Evolutionary conservation across 2,113 vertebrate species (phyloP), one percentile per base, ranked within the genome.

Genomic region (Baryphthengus martii): DNA sequence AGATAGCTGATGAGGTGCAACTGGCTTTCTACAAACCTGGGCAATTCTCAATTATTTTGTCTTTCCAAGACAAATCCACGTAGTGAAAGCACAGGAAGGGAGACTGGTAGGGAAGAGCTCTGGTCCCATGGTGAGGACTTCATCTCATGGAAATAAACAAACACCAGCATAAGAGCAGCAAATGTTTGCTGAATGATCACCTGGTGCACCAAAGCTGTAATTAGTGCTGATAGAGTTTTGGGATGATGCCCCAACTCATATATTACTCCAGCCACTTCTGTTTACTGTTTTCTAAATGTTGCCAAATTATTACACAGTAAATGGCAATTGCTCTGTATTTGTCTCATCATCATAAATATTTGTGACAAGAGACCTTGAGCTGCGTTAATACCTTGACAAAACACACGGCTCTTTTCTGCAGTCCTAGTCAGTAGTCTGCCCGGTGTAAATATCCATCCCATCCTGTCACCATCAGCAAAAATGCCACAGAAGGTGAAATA

Each of bases 321-420:
- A 85, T 78, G 29, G 79, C 70, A 96, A 96, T 86, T 91, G 74
- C 65, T 85, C 71, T 78, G n/a, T 72, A 28, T 95, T 88, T 96
- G 75, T 75, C 90, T 88, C 79, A 89, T 92, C 86, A 94, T 76
- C 65, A 89, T 75, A 94, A 96, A 86, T 29, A 73, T 44, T 95
- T 93, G 63, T 91, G 93, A 91, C 92, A 93, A 62, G 88, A 92
- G 68, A 86, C 49, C 76, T 21, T 77, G 70, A 92, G 61, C 61
- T 72, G 59, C 9, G 1, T 72, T 93, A 90, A 90, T 55, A 61
- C 29, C 75, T 68, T 75, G 80, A 86, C 53, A 92, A 93, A 93
- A 72, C 37, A n/a, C 56, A 85, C 6, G 1, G 0, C 28, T 88
- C 33, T 45, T 79, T 85, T 73, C 66, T 49, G 73, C 74, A 56